phyloP scores from a whole-genome alignment of 2,888 invertebrate species.

The Sycophila texana region DNA sequence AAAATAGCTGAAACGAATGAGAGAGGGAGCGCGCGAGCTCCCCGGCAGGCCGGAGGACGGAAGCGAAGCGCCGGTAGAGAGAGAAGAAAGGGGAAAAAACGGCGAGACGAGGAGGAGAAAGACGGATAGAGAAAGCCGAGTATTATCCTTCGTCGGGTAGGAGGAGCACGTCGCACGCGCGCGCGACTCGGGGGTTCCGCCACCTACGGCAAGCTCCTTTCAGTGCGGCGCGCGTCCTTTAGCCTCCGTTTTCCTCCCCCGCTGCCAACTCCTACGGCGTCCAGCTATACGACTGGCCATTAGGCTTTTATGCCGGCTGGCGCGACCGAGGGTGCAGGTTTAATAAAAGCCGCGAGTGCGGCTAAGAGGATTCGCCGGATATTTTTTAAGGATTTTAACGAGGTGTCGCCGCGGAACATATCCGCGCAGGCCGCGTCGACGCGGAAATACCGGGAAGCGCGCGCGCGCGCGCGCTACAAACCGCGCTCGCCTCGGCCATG shows the following conservation, averaged over 20 bases:
- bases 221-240: slow-evolving; percentile 47
- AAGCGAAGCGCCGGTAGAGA: not conserved
- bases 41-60: no score
- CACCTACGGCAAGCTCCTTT: slow-evolving; percentile 31
- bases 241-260: not conserved
- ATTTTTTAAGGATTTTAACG: slow-evolving; percentile 64
- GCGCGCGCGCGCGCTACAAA: no score
- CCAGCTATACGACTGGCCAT: slow-evolving; percentile 60
- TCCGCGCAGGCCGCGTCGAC: not conserved
- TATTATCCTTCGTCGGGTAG: slow-evolving; percentile 54
- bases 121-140: slow-evolving; percentile 30
- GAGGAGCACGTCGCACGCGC: slow-evolving; percentile 48
- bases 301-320: slow-evolving; percentile 60
- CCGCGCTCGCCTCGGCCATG: not conserved
- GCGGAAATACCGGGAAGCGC: not conserved
- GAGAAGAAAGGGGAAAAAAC: not conserved
- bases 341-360: slow-evolving; percentile 61
- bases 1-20: slow-evolving; percentile 50
- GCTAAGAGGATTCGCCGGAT: slow-evolving; percentile 62
- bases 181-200: slow-evolving; percentile 9
- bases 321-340: slow-evolving; percentile 58
- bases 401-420: slow-evolving; percentile 49
- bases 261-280: slow-evolving; percentile 54
- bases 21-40: not conserved
- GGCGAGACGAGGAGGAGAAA: not conserved